Base-by-base conservation (phyloP, 1,140 invertebrate species). In the Cecropterus lyciades region DNA sequence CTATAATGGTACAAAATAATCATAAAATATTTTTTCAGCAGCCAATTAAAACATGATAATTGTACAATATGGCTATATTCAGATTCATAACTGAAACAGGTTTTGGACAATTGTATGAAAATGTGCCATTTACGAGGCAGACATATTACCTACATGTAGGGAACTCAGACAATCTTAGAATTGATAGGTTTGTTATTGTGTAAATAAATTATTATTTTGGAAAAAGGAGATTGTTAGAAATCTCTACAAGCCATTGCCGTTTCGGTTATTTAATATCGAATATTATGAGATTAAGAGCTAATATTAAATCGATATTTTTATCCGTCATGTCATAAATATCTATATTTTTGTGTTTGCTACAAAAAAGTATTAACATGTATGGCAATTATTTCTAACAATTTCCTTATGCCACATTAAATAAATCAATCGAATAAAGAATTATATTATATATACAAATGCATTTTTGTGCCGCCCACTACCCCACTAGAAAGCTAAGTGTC, bases 61-160 rank as follows among this genome's bases (percentile, higher is more conserved):
- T 33, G 30, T 33, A 40, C 30, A 68, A 55, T 55, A 60, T 14
- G 37, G 15, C 37, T 40, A 57, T 53, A 43, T 53, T 7, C 10
- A 43, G 37, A 49, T 30, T 52, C 49, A 30, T 4, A 40, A 40
- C 24, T 52, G 30, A 59, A 46, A 30, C 30, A 27, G 3, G 16
- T 57, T 17, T 57, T 45, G 11, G 46, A 55, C 3, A 49, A 60
- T 56, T 65, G 17, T 30, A 11, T 60, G 15, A 51, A 68, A 68
- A 85, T 84, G 84, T 87, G 84, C 84, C 84, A 87, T 87, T 73
- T 49, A 56, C 77, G 67, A 73, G 84, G 79, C 84, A 84, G 75
- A 77, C 70, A 76, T 27, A 51, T 20, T 30, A 51, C 48, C 14
- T 57, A 59, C 57, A 48, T 57, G 30, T 65, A 69, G 46, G 51